Percentiles rank a stretch among this genome's conserved stretches.
phyloP scores from a whole-genome alignment of 2,888 invertebrate genomes.

The Eurois occulta region DNA sequence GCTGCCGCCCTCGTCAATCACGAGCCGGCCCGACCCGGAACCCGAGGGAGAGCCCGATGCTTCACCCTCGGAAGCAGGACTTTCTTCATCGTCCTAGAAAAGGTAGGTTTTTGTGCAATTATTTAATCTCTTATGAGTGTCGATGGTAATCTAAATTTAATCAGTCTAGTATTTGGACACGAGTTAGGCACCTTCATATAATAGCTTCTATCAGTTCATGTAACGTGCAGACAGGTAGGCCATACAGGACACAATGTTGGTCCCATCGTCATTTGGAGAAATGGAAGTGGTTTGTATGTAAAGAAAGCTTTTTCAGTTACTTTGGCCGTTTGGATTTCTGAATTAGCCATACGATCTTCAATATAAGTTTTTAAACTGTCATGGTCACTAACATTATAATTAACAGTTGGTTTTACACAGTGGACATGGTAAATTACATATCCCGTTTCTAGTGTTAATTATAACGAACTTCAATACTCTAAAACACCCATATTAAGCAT shows the following conservation, averaged over 20 bases:
- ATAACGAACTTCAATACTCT: neutral
- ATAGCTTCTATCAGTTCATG: neutral
- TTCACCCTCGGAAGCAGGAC: conserved; percentile 88
- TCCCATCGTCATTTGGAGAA: neutral
- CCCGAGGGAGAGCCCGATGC: conserved; percentile 77
- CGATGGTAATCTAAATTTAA: neutral
- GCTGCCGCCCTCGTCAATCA: conserved; percentile 78
- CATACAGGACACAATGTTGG: neutral
- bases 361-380: too few relatives aligned
- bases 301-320: neutral
- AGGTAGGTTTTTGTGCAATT: neutral
- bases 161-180: neutral
- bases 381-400: too few relatives aligned
- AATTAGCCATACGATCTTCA: neutral
- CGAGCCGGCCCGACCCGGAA: conserved; percentile 77
- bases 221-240: neutral
- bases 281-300: neutral
- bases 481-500: neutral
- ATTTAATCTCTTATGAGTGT: neutral
- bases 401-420: too few relatives aligned
- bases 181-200: neutral
- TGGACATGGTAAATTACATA: too few relatives aligned
- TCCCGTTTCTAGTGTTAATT: too few relatives aligned
- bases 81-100: conserved; percentile 91
- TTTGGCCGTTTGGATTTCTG: neutral